Evolutionary conservation across 2,797 vertebrate genomes (phyloP), one percentile per base, ranked within the genome.

Genomic region (Delichon dasypus): DNA sequence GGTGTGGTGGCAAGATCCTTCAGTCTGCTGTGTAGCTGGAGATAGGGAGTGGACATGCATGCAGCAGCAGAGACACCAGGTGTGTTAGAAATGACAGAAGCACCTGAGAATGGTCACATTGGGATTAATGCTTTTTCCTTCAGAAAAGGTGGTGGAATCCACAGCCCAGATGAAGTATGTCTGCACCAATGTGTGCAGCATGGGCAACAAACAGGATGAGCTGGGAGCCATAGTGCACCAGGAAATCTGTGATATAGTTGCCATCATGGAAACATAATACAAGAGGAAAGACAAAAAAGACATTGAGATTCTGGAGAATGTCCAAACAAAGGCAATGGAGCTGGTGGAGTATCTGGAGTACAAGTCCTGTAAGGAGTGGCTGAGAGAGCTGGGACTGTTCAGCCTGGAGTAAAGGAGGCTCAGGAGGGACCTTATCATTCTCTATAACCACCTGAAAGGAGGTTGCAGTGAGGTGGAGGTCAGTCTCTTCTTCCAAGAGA

Each of bases 151-250:
- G 21, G 9, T 21, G 5, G 13, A 44, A 47, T 70, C 32, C 15
- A 21, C 23, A 64, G 16, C 27, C 13, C 22, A 25, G 32, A 9
- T 29, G 48, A 62, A 62, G 22, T 32, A 34, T 0, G 1, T 48
- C 14, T 23, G 42, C 13, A 29, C 42, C 26, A 42, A 8, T 48
- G 16, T 0, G 1, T 8, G 11, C 22, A 23, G 22, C 55, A 15
- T 7, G 13, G 62, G 19, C 36, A n/a, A 5, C 13, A 23, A 55
- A 36, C 6, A 44, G 36, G 23, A 44, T 61, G 36, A 70, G 23
- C 23, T 57, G 29, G 20, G 45, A 76, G 27, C 22, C 11, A 2
- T 5, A 9, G 71, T 25, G 34, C 36, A 44, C 42, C 36, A n/a
- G 64, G 27, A 75, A n/a, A 76, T 50, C 42, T 40, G 21, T 54